phyloP scores from a whole-genome alignment of 2,888 invertebrate genomes.

The Pristionchus mayeri region DNA sequence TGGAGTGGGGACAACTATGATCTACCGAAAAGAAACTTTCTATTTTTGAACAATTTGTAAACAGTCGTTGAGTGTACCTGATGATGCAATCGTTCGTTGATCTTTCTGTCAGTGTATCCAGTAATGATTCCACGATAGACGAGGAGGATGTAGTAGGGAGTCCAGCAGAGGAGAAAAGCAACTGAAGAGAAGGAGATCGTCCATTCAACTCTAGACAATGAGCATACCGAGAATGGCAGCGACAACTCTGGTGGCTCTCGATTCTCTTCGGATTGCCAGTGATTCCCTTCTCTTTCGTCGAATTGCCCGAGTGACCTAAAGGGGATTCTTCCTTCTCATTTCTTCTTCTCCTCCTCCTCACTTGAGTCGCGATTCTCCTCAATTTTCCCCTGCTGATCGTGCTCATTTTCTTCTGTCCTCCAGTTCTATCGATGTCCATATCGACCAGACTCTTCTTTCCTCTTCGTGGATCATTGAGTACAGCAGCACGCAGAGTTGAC shows the following conservation, averaged over 20 bases:
- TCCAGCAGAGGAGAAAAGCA: conserved; percentile 70
- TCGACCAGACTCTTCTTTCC: conserved; percentile 49
- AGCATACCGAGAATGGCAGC: conserved; percentile 67
- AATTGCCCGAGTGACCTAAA: conserved; percentile 67
- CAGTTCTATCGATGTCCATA: conserved; percentile 44
- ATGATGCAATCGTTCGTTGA: conserved; percentile 46
- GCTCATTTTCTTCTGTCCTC: conserved; percentile 59
- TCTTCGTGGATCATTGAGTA: conserved; percentile 54
- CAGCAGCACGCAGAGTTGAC: conserved; percentile 66
- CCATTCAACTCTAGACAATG: not conserved
- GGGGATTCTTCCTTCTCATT: not conserved
- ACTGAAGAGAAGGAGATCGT: conserved; percentile 54
- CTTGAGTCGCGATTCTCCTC: conserved; percentile 65
- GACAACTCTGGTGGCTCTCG: conserved; percentile 67
- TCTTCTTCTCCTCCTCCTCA: not conserved
- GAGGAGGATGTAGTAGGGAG: conserved; percentile 65
- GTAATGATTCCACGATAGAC: conserved; percentile 64
- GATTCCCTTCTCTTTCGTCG: conserved; percentile 67
- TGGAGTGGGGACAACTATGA: not conserved
- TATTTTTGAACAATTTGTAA: too few relatives aligned
- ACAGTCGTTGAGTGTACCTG: conserved; percentile 49
- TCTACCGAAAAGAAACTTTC: not conserved
- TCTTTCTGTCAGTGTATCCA: conserved; percentile 50
- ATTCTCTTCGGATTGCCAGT: conserved; percentile 66
- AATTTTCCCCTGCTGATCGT: conserved; percentile 66